A percentile compares a stretch with the other conserved stretches of the same genome.
phyloP scores from a whole-genome alignment of 2,888 invertebrate species.

The Callyntrura sp. region DNA sequence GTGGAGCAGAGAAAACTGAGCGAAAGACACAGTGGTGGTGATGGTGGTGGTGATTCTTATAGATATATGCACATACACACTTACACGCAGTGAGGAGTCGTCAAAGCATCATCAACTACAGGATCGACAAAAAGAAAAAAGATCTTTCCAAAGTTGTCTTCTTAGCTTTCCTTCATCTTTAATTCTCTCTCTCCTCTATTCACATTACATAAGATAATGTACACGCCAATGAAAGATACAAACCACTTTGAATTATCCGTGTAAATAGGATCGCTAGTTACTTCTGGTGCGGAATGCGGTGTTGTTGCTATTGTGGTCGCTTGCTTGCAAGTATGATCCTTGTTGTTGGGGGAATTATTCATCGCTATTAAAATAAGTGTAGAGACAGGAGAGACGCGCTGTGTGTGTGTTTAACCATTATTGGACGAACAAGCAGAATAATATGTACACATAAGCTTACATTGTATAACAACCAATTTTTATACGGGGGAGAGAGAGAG shows the following conservation, averaged over 20 bases:
- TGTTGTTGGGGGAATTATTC: slow-evolving; percentile 50
- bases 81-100: slow-evolving; percentile 12
- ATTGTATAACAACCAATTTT: neutral
- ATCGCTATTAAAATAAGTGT: slow-evolving; percentile 64
- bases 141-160: slow-evolving; percentile 11
- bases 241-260: slow-evolving; percentile 73
- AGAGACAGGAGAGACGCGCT: slow-evolving; percentile 30
- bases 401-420: slow-evolving; percentile 72
- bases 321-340: slow-evolving; percentile 4
- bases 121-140: neutral
- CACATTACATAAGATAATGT: neutral
- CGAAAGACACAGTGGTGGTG: neutral
- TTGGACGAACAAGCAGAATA: slow-evolving; percentile 6
- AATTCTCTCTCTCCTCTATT: neutral
- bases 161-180: neutral
- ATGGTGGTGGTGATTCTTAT: too few species aligned
- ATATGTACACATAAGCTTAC: slow-evolving; percentile 11
- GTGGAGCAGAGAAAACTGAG: neutral
- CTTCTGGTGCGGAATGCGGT: slow-evolving; percentile 54
- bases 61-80: neutral
- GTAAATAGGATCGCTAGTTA: slow-evolving; percentile 71
- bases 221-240: slow-evolving; percentile 43
- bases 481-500: neutral
- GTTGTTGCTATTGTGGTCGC: slow-evolving; percentile 49
- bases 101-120: slow-evolving; percentile 27